These are phyloP conservation scores for Papilio polytes DNA, from an alignment of 1,140 invertebrate genomes.

Conservation along the genomic window DNA sequence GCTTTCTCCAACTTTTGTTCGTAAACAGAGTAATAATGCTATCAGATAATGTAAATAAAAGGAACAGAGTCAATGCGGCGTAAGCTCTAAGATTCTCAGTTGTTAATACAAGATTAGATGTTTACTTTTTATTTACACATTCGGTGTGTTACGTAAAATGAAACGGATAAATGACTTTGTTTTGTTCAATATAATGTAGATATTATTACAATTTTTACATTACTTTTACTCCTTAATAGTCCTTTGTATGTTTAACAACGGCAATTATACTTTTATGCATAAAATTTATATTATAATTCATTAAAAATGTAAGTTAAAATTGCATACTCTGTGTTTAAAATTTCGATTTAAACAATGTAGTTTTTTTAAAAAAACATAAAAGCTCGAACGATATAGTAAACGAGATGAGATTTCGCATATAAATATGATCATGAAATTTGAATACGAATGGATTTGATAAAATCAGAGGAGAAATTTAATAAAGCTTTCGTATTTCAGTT, in stretches of 20 bases:
- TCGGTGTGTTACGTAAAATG: background rate
- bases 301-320: no score
- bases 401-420: constrained; percentile 44
- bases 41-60: constrained; percentile 40
- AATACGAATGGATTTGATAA: constrained; percentile 16
- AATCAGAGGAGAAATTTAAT: constrained; percentile 55
- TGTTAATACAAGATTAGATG: constrained; percentile 9
- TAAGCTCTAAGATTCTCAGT: constrained; percentile 23
- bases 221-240: background rate
- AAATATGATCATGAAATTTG: constrained; percentile 46
- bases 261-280: background rate
- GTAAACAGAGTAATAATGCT: constrained; percentile 40
- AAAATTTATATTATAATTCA: background rate
- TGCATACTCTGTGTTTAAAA: background rate
- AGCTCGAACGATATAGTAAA: background rate
- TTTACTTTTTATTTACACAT: background rate
- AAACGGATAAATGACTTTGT: background rate
- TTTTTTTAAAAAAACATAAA: background rate
- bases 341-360: background rate
- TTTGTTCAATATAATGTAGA: background rate
- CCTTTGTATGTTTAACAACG: background rate
- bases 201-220: background rate
- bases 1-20: constrained; percentile 40
- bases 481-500: constrained; percentile 50
- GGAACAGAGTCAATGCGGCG: constrained; percentile 26